A percentile compares a stretch with the other conserved stretches of the same genome.
These are phyloP conservation scores for Laterallus jamaicensis DNA, from an alignment of 2,113 vertebrate species.

Conservation along the genomic window DNA sequence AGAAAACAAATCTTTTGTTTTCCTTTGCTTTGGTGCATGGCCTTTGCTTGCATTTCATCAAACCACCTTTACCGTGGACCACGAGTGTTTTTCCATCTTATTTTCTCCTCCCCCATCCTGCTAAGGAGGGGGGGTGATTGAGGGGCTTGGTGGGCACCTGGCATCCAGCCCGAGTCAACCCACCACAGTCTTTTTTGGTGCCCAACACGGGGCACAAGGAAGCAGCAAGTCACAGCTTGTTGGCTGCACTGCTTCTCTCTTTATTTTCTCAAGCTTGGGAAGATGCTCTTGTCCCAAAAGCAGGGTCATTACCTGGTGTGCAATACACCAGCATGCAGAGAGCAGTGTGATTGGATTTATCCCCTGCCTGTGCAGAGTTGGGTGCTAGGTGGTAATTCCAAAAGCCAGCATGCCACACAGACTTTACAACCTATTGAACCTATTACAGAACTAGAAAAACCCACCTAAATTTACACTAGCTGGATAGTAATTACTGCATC, in stretches of 20 bases:
- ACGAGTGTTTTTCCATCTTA: background rate
- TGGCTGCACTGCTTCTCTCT: background rate
- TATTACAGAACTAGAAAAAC: too few relatives aligned
- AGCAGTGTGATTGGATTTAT: too few relatives aligned
- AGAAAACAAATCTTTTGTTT: background rate
- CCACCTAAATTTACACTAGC: too few relatives aligned
- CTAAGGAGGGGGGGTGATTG: background rate
- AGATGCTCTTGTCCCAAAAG: background rate
- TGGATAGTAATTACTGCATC: too few relatives aligned
- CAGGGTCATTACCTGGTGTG: too few relatives aligned
- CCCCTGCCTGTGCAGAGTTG: too few relatives aligned
- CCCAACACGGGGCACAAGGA: background rate
- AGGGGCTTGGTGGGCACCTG: background rate
- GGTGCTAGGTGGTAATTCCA: too few relatives aligned
- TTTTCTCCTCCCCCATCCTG: background rate
- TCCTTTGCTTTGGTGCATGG: rapidly evolving
- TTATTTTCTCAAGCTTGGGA: background rate
- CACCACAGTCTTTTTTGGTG: background rate
- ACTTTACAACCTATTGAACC: too few relatives aligned
- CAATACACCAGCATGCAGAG: too few relatives aligned
- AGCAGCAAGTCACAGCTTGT: background rate
- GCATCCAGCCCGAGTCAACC: background rate
- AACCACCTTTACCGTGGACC: background rate
- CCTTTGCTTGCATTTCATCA: background rate
- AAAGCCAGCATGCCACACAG: too few relatives aligned